Base-by-base conservation (phyloP, 2,113 vertebrate species). In the Podilymbus podiceps region DNA sequence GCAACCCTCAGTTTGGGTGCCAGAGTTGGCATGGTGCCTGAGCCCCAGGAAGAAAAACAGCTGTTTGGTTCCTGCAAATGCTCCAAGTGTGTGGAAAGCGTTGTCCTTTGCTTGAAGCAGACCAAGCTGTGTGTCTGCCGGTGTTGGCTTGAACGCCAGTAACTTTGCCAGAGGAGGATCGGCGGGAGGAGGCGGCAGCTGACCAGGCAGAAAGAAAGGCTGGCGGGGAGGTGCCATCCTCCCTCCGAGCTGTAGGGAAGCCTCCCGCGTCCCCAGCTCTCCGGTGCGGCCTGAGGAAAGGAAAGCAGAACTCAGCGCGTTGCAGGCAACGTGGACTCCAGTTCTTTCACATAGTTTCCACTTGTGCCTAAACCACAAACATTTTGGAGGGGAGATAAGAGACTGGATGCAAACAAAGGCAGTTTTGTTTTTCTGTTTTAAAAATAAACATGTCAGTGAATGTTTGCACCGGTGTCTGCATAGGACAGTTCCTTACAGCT, bases 251-350 rank as follows among this genome's bases (percentile, higher is more conserved):
- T 24, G 22, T 4, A 18, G 66, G 44, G 60, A 30, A 72, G 6
- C 27, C 38, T 31, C 38, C 35, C 3, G 1, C 8, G 44, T n/a
- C 25, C 35, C 28, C 58, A 8, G n/a, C 35, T 14, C 63, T 47
- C 16, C 1, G 2, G 0, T 11, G 5, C 0, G 0, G 63, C 25
- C 52, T 23, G 53, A 20, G 59, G 67, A 42, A 9, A 40, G 42
- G 40, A 12, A 31, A 76, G 63, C 89, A 50, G 75, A 44, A 8
- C 42, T 18, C 68, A 7, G 35, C 3, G 1, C 25, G 50, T 64
- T 62, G 2, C 9, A 6, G 31, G 78, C 94, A 52, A 2, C 0
- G 0, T 9, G 25, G 31, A 1, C 64, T 56, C 46, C 44, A 9
- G 16, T n/a, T 72, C 63, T 31, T 19, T n/a, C 58, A 11, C 68